Evolutionary conservation across 1,140 invertebrate species (phyloP), one percentile per base, ranked within the genome.

Genomic region (Cecropterus lyciades): DNA sequence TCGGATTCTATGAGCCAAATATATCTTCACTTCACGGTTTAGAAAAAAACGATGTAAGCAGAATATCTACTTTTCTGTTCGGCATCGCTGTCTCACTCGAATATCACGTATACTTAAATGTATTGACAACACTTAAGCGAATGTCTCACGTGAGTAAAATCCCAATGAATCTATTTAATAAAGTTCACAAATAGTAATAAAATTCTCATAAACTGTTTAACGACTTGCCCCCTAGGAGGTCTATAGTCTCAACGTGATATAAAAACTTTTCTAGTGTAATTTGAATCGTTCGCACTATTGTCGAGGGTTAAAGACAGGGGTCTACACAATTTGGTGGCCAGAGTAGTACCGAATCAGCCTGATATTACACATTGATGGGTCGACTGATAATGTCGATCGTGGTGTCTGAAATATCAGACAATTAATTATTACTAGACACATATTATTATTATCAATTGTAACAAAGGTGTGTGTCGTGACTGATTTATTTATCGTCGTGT

Each of bases 141-240:
- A 37, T 24, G 27, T 46, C 48, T 20, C 27, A 60, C 57, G 57
- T 62, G 59, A 40, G 46, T 13, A 11, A 16, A 51, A 62, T 62
- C 46, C 46, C 30, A 62, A 62, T 51, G 46, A 51, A 51, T 62
- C 33, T 46, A 62, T 62, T 62, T 62, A 62, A 62, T 62, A 62
- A 62, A 62, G 30, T 62, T 62, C 59, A 62, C 59, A 51, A 51
- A 62, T 62, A 62, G 59, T 37, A 62, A 62, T 62, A 62, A 62
- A 62, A 62, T 62, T 62, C 59, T 49, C 59, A 62, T 62, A 62
- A 62, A 62, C 59, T 51, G 46, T 62, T 62, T 62, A 62, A 62
- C 59, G 59, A 62, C 59, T 60, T 40, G 59, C 46, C 59, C 45
- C 46, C 46, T 62, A 51, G 59, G 59, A 62, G 59, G 59, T 62